These are phyloP conservation scores for Tauraco erythrolophus DNA, from an alignment of 2,113 vertebrate species.

Conservation along the genomic window DNA sequence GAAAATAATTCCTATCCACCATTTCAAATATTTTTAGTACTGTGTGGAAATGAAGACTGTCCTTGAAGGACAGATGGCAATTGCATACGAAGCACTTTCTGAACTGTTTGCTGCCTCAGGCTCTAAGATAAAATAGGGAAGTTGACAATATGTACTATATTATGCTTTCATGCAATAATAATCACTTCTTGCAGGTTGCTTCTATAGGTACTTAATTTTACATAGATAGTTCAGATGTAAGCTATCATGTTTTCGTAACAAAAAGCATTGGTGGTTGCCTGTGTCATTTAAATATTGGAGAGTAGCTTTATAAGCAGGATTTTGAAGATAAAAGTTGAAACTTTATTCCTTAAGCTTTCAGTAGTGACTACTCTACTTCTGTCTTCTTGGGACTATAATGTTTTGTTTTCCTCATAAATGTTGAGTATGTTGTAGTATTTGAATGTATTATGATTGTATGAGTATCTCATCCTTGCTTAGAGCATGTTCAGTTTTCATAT, in stretches of 20 bases:
- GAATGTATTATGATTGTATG: not conserved
- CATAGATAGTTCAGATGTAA: not conserved
- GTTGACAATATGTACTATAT: not conserved
- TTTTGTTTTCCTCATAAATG: not conserved
- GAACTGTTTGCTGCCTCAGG: not conserved
- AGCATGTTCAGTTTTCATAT: not conserved
- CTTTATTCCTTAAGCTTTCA: not conserved
- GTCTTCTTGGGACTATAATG: not conserved
- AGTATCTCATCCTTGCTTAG: not conserved
- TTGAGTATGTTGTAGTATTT: not conserved
- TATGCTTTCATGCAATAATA: not conserved
- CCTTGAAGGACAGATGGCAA: not conserved
- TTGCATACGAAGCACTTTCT: not conserved
- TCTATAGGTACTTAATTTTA: not conserved
- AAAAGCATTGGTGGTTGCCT: not conserved
- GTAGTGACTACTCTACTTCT: not conserved
- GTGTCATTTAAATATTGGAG: not conserved
- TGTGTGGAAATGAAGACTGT: not conserved
- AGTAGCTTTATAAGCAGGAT: not conserved
- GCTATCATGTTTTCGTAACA: not conserved
- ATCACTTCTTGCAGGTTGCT: not conserved
- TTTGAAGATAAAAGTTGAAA: not conserved
- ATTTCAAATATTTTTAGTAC: not conserved
- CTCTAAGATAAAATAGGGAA: not conserved
- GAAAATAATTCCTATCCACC: not conserved